phyloP scores from a whole-genome alignment of 2,888 invertebrate genomes.

The Isotomurus palustris region DNA sequence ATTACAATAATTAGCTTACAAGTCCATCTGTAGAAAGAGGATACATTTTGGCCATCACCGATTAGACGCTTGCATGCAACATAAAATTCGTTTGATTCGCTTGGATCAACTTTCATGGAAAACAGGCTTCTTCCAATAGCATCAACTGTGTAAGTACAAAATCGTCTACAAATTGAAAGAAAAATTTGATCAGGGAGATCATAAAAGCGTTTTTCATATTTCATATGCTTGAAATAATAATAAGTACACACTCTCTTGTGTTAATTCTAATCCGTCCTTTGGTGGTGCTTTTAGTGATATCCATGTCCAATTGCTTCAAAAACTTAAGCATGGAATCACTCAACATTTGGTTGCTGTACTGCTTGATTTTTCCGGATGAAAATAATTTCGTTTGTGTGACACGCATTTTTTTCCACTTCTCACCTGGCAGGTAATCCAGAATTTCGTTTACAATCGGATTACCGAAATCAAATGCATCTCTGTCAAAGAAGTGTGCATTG shows the following conservation, averaged over 20 bases:
- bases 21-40: slow-evolving; percentile 34
- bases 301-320: slow-evolving; percentile 19
- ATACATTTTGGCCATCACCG: slow-evolving; percentile 27
- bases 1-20: slow-evolving; percentile 24
- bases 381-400: slow-evolving; percentile 33
- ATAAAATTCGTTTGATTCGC: slow-evolving; percentile 39
- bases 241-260: slow-evolving; percentile 31
- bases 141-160: slow-evolving; percentile 35
- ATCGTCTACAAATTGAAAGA: slow-evolving; percentile 29
- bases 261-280: slow-evolving; percentile 35
- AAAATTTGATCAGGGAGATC: background rate
- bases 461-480: slow-evolving; percentile 31
- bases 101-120: slow-evolving; percentile 10
- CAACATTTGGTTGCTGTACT: slow-evolving; percentile 25
- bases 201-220: background rate
- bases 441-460: slow-evolving; percentile 38
- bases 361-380: slow-evolving; percentile 38
- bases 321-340: slow-evolving; percentile 21
- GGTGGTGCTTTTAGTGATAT: slow-evolving; percentile 7
- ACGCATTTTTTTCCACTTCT: slow-evolving; percentile 43
- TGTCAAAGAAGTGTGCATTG: slow-evolving; percentile 33
- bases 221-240: background rate
- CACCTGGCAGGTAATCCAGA: slow-evolving; percentile 41
- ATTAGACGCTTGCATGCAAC: slow-evolving; percentile 30
- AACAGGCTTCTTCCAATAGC: slow-evolving; percentile 35